Conservation (phyloP, 2,888 invertebrate genomes). For the Emmelina monodactyla region DNA sequence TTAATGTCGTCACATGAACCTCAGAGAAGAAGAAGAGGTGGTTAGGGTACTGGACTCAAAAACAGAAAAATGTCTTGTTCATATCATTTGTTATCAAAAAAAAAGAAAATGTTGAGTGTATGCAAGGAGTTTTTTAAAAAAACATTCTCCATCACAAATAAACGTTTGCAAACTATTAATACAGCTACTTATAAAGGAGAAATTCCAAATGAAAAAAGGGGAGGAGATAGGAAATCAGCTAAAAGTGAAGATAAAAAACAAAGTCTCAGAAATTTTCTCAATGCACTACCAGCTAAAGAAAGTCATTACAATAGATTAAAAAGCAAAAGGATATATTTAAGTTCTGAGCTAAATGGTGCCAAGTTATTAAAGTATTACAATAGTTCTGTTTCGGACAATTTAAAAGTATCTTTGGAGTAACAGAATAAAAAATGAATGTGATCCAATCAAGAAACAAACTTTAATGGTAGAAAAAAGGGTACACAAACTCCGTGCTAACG, state of each 20-base stretch:
- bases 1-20: too few relatives aligned
- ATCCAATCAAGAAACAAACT: conserved; percentile 4
- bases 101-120: too few relatives aligned
- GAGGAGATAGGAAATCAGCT: neutral
- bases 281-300: conserved; percentile 18
- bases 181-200: neutral
- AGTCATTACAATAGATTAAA: conserved; percentile 21
- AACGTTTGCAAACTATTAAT: too few relatives aligned
- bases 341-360: conserved; percentile 15
- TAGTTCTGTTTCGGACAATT: conserved; percentile 13
- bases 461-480: conserved; percentile 15
- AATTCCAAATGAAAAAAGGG: neutral
- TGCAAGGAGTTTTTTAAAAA: too few relatives aligned
- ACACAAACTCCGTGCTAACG: conserved; percentile 17
- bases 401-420: too few relatives aligned
- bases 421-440: conserved; percentile 13
- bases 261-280: conserved; percentile 16
- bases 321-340: conserved; percentile 19
- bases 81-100: too few relatives aligned
- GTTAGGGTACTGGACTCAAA: too few relatives aligned
- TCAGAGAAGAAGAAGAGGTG: too few relatives aligned
- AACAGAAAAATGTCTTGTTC: too few relatives aligned
- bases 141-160: too few relatives aligned
- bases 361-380: conserved; percentile 19
- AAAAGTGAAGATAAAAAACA: conserved; percentile 18